Base-by-base conservation (phyloP, 2,888 invertebrate genomes). In the Scaptomyza parva region DNA sequence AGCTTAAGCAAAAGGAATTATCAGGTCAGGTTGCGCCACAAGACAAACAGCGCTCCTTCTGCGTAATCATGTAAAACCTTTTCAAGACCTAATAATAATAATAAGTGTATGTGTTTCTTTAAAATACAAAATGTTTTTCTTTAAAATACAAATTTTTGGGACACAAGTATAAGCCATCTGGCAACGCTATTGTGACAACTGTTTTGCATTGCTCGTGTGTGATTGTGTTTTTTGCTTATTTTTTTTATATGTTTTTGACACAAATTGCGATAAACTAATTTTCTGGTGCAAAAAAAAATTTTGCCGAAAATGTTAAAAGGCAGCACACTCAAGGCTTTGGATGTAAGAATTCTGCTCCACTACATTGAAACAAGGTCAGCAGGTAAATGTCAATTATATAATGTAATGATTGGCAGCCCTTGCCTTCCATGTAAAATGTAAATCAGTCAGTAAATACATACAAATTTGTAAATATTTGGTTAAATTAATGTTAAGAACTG, bases 1-100 rank as follows among this genome's bases (percentile, higher is more conserved):
- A 94, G 70, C 33, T 92, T 0, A 95, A 95, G 92, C 93, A 94
- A 12, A 93, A 94, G 83, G 94, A 95, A 90, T 79, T 95, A 45
- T 92, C 92, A 67, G 92, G 93, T 28, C 91, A 91, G 66, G 30
- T 80, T 59, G 37, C 73, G 63, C 26, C 52, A 0, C 65, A 71
- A 22, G 74, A 74, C 18, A 79, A 76, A 24, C 57, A 60, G 39
- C 86, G 79, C 18, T 84, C 86, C 0, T 82, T 78, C 44, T 91
- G 91, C 64, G 41, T 63, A 11, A 74, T 91, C 14, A 91, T 91
- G 91, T 91, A 89, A 74, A 67, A 55, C 11, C n/a, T 62, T 57
- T 45, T 53, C n/a, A 44, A 39, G 1, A n/a, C 3, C 24, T 33
- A 17, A 50, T 12, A 26, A 18, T n/a, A 9, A 26, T n/a, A 28